Evolutionary conservation across 2,888 invertebrate species (phyloP).

Genomic region (Phorcus lineatus): DNA sequence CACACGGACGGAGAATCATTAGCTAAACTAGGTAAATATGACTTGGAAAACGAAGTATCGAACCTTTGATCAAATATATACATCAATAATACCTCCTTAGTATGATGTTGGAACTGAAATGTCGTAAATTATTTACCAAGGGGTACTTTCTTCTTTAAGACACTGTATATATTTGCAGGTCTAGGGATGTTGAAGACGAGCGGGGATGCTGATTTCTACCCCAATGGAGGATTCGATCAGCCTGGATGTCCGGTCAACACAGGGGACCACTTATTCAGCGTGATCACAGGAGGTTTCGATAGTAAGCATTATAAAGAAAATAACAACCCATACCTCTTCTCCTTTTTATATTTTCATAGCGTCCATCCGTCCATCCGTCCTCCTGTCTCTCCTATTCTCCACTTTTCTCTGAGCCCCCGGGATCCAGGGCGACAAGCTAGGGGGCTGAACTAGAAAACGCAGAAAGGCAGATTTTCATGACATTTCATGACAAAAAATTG

Average conservation of each 20-base stretch:
- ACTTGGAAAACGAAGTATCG: background rate
- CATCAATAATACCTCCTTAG: too few relatives aligned
- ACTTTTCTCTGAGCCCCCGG: too few relatives aligned
- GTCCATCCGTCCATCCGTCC: too few relatives aligned
- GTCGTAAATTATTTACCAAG: background rate
- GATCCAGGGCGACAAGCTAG: too few relatives aligned
- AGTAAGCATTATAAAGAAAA: background rate
- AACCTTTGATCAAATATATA: background rate
- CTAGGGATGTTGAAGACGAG: constrained; percentile 57
- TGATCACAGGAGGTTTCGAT: background rate
- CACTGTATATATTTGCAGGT: constrained; percentile 33
- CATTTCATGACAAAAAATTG: too few relatives aligned
- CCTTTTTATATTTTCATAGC: too few relatives aligned
- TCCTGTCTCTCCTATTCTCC: too few relatives aligned
- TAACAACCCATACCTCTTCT: too few relatives aligned
- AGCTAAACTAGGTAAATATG: constrained; percentile 15
- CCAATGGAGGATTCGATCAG: constrained; percentile 71
- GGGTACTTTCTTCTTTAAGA: too few relatives aligned
- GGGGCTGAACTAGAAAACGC: too few relatives aligned
- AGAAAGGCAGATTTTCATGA: too few relatives aligned
- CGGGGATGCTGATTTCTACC: constrained; percentile 73
- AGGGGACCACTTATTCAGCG: background rate
- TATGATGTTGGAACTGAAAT: too few relatives aligned
- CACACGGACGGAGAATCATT: constrained; percentile 83
- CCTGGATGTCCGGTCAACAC: constrained; percentile 69